Base-by-base conservation (phyloP, 2,888 invertebrate species). In the Monopis laevigella region DNA sequence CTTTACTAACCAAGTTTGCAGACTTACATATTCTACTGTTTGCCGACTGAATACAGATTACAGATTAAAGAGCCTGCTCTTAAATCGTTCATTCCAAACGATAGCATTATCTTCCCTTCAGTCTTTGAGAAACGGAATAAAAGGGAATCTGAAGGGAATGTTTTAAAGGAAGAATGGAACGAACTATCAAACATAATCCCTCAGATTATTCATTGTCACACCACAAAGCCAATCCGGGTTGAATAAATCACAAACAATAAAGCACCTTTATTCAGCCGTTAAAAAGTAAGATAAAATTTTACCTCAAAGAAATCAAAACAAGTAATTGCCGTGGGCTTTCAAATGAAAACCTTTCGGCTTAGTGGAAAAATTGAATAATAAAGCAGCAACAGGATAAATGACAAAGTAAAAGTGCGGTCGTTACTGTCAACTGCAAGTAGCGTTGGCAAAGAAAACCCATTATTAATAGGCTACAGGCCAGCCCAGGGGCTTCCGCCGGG, bases 381-480 rank as follows among this genome's bases (percentile, higher is more conserved):
- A 58, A 58, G 56, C 43, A 49, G 46, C 50, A 52, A 60, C 54
- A 56, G 59, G 56, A 69, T 65, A 67, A 65, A 65, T 61, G 67
- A 62, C 58, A 58, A 53, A 56, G 60, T 63, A 62, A 62, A 66
- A 66, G 62, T 66, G 61, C 60, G 68, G 65, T 70, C 71, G 69
- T 72, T 69, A 73, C 69, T 72, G 75, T 73, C 74, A 73, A 64
- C 61, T 59, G 65, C 73, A 71, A 61, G 62, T 59, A 64, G 55
- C 54, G 56, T 56, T 56, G 59, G 65, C 60, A 65, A 68, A 67
- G 65, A 65, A 67, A 62, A 58, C 53, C 62, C 57, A 59, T 72
- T 74, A 74, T 72, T 74, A 74, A 74, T 74, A 64, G 68, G 40
- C 64, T 50, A 47, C 49, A 53, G 59, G 54, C 57, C 60, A 56